These are phyloP conservation scores for Rhinopithecus roxellana DNA, from an alignment of 2,113 vertebrate species.

Conservation along the genomic window DNA sequence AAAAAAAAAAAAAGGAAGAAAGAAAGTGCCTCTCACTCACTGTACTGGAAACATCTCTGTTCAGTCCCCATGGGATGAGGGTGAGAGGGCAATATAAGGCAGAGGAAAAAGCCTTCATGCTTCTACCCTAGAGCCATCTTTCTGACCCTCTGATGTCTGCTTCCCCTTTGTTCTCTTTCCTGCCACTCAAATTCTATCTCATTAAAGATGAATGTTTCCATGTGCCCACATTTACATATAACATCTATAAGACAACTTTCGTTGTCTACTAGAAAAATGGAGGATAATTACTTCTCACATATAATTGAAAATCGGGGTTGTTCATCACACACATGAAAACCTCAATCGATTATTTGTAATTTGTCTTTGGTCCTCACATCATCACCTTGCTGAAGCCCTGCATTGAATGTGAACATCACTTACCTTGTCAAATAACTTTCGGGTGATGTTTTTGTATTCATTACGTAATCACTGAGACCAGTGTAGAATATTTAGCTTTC, in stretches of 20 bases:
- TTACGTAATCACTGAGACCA: constrained; percentile 5
- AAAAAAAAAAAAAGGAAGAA: no score
- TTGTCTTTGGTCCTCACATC: constrained; percentile 24
- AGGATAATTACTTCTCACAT: constrained; percentile 47
- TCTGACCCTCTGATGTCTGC: neutral
- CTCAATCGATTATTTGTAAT: constrained; percentile 34
- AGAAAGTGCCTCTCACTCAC: neutral
- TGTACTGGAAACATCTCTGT: neutral
- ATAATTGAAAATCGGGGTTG: constrained; percentile 50
- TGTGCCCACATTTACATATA: constrained; percentile 27
- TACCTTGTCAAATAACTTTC: constrained; percentile 45
- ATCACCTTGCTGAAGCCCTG: constrained; percentile 18
- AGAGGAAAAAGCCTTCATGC: neutral
- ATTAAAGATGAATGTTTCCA: constrained; percentile 51
- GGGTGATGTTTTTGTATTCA: constrained; percentile 27
- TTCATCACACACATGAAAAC: constrained; percentile 32
- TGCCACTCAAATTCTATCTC: constrained; percentile 36
- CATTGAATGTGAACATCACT: constrained; percentile 19
- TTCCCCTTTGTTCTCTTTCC: constrained; percentile 38
- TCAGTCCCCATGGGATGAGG: neutral
- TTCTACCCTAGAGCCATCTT: neutral
- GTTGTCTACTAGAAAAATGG: neutral
- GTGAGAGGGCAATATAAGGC: neutral
- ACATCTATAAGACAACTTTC: constrained; percentile 24
- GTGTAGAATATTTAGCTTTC: neutral